A percentile compares a stretch with the other conserved stretches of the same genome.
phyloP scores from a whole-genome alignment of 1,140 invertebrate genomes.

The Pogonognathellus flavescens region DNA sequence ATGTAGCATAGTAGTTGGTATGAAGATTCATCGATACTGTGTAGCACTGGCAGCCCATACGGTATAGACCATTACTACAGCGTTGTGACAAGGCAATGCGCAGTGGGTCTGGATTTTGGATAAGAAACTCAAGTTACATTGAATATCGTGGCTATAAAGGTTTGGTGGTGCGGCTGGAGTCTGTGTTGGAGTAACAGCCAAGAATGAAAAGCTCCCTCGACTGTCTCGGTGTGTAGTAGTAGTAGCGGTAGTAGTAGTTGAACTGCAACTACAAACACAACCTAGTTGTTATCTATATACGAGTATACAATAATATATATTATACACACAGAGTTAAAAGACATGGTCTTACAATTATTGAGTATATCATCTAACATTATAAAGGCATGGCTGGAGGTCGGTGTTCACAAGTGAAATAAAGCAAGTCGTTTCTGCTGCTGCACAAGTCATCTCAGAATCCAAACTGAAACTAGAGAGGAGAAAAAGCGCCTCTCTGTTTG shows the following conservation, averaged over 20 bases:
- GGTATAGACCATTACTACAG: neutral
- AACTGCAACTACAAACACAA: neutral
- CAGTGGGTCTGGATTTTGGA: constrained; percentile 24
- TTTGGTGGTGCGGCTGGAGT: constrained; percentile 12
- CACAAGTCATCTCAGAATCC: constrained; percentile 47
- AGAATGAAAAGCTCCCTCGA: constrained; percentile 23
- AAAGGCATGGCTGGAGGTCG: constrained; percentile 1
- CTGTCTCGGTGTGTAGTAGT: constrained; percentile 8
- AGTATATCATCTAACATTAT: constrained; percentile 40
- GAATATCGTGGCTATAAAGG: neutral
- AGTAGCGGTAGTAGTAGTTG: neutral
- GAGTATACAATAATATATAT: neutral
- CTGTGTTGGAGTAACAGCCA: neutral
- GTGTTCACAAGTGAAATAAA: constrained; percentile 46
- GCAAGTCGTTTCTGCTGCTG: constrained; percentile 30
- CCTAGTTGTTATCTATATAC: constrained; percentile 12
- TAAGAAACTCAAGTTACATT: constrained; percentile 43
- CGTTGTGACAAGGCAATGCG: constrained; percentile 26
- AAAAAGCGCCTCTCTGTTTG: neutral
- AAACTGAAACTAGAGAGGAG: neutral
- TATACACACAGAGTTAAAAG: neutral
- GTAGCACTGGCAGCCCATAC: constrained; percentile 7
- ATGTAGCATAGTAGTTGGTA: neutral
- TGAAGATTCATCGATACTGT: neutral
- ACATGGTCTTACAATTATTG: constrained; percentile 24